Percentiles rank a stretch among this genome's conserved stretches.
Evolutionary conservation across 2,113 vertebrate genomes (phyloP).

Genomic region (Notothenia rossii): DNA sequence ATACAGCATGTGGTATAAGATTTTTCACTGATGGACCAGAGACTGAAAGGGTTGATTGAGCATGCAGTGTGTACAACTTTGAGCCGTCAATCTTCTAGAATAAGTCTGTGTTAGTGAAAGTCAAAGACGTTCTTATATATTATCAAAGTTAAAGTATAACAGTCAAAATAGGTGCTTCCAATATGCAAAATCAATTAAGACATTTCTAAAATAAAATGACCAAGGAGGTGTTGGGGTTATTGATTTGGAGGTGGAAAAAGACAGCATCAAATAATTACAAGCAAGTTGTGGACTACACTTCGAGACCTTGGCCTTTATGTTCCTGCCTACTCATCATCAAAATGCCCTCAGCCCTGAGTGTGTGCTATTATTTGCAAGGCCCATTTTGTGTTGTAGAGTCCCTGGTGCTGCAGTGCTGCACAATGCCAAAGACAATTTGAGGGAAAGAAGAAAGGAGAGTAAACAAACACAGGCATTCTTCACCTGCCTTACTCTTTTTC

Average conservation of each 20-base stretch:
- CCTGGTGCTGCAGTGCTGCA: constrained; percentile 25
- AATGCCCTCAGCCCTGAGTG: constrained; percentile 39
- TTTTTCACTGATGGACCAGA: constrained; percentile 5
- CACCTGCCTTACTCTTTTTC: constrained; percentile 15
- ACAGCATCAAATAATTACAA: constrained; percentile 58
- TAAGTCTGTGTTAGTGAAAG: neutral
- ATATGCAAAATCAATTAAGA: neutral
- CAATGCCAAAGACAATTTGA: constrained; percentile 33
- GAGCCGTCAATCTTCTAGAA: constrained; percentile 4
- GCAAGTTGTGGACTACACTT: constrained; percentile 44
- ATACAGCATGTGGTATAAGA: neutral
- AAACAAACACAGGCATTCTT: constrained; percentile 23
- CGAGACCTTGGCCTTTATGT: constrained; percentile 45
- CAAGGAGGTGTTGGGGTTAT: constrained; percentile 31
- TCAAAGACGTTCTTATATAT: constrained; percentile 3
- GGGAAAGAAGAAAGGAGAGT: constrained; percentile 23
- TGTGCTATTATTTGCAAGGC: constrained; percentile 40
- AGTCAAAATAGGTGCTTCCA: neutral
- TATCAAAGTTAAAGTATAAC: neutral
- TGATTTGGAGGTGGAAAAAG: constrained; percentile 40
- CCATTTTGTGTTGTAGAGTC: constrained; percentile 18
- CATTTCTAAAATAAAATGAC: constrained; percentile 27
- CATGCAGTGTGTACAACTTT: neutral
- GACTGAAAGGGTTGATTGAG: constrained; percentile 8
- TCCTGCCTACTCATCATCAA: constrained; percentile 37